Base-by-base conservation (phyloP, 1,140 invertebrate genomes). In the Neocloeon triangulifer region DNA sequence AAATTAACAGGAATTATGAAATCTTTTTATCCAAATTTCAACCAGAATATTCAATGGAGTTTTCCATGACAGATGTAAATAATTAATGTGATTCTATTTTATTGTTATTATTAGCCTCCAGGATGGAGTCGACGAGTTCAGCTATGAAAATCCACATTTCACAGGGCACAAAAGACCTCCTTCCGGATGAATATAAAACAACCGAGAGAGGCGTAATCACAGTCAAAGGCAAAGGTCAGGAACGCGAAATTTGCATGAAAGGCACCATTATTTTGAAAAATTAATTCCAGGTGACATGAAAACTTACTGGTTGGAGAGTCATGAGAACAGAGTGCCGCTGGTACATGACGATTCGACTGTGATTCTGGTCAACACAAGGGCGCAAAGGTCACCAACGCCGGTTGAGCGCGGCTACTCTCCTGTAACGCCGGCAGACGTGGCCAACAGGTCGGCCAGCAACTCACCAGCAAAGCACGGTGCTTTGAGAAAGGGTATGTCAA, bases 121-220 rank as follows among this genome's bases (percentile, higher is more conserved):
- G 82, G 15, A 88, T 91, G 82, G 85, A 92, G 48, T 82, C 79
- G 1, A 86, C 80, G 1, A 81, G 80, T 34, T 68, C 76, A 47
- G 73, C 82, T 1, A 89, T 91, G 76, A 80, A 81, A 53, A 84
- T 96, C 39, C 88, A 95, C 45, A 82, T 96, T 41, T 91, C 85
- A 1, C 69, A 92, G 46, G 73, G 75, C 1, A 92, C 85, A 0
- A 70, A 65, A 43, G 64, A 76, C 39, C 54, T 81, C 4, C 54
- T 96, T 4, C 69, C 76, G 0, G 56, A 66, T 0, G 63, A 61
- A 0, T 95, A 89, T 48, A 64, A 62, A 38, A 69, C 85, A 3
- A 62, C 62, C 9, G 77, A 88, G 48, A 62, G 85, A 13, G 78
- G 74, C 8, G 73, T 79, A 50, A 78, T 82, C 36, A 66, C 75